Evolutionary conservation across 1,140 invertebrate genomes (phyloP), one percentile per base, ranked within the genome.

Genomic region (Pseudomyrmex gracilis): DNA sequence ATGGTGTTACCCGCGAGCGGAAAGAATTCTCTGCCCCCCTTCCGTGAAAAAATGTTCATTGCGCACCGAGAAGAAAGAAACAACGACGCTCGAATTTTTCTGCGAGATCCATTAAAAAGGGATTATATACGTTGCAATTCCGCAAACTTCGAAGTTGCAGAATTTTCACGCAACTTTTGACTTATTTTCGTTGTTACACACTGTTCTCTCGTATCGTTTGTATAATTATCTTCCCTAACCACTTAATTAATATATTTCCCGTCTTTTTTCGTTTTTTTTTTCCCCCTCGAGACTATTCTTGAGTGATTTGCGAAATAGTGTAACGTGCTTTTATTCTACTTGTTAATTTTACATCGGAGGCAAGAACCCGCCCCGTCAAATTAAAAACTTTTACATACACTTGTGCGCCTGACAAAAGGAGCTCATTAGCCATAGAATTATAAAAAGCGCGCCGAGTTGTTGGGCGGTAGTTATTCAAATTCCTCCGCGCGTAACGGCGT

Each of bases 351-450:
- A 22, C 17, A 57, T n/a, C 12, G 17, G 34, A 5, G 7, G 17
- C 24, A 77, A 53, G 24, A 66, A 66, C 9, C 10, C 24, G 24
- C 63, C 34, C 17, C 2, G 47, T 77, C 34, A 67, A 77, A 57
- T 55, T 45, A 67, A 67, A 67, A 77, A 63, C 22, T 66, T 77
- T 43, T 66, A 43, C 22, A 12, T 67, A 57, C 49, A 77, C 47
- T 64, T 20, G 45, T 57, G 13, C 20, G 51, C 17, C 34, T 24
- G 74, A 67, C 74, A 77, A 80, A 58, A 49, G 64, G 55, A 58
- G 43, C 76, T 80, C 76, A 71, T 80, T 70, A 80, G 53, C 43
- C 22, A 47, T 70, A 22, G 43, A 80, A 80, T 80, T 80, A 70
- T 34, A 66, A 80, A 80, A 80, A 80, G 43, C 67, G 51, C 45